phyloP scores from a whole-genome alignment of 2,797 vertebrate species.

The Pelobates cultripes region DNA sequence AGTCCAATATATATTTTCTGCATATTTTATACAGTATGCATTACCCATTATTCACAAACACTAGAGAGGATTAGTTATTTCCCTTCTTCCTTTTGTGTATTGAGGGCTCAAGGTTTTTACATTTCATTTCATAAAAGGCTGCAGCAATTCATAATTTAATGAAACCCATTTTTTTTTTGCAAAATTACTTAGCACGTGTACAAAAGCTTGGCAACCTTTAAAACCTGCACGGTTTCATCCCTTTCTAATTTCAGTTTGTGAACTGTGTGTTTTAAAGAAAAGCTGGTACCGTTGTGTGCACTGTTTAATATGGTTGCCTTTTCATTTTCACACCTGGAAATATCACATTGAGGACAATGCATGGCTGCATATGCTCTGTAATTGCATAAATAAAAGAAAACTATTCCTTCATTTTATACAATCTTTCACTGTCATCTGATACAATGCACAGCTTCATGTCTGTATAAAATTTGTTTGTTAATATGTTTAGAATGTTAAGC shows the following conservation, averaged over 20 bases:
- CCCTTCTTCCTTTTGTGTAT: neutral
- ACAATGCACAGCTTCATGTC: no score
- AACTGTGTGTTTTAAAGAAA: neutral
- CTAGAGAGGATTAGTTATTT: neutral
- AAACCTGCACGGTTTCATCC: neutral
- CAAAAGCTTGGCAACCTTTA: neutral
- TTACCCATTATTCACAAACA: neutral
- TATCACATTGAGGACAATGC: neutral
- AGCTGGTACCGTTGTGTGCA: neutral
- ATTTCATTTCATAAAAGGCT: neutral
- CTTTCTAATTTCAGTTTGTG: neutral
- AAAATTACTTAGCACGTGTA: neutral
- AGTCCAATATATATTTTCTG: neutral
- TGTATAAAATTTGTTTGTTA: no score
- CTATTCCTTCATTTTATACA: no score
- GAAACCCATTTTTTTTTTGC: neutral
- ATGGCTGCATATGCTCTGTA: neutral
- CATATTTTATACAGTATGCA: neutral
- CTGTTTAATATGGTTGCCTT: neutral
- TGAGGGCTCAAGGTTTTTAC: neutral
- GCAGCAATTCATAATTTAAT: neutral
- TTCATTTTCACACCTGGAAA: neutral
- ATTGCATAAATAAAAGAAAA: no score
- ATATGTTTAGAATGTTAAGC: no score
- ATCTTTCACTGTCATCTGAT: no score